Evolutionary conservation across 2,113 vertebrate genomes (phyloP).

Genomic region (Ceyx melanurus): DNA sequence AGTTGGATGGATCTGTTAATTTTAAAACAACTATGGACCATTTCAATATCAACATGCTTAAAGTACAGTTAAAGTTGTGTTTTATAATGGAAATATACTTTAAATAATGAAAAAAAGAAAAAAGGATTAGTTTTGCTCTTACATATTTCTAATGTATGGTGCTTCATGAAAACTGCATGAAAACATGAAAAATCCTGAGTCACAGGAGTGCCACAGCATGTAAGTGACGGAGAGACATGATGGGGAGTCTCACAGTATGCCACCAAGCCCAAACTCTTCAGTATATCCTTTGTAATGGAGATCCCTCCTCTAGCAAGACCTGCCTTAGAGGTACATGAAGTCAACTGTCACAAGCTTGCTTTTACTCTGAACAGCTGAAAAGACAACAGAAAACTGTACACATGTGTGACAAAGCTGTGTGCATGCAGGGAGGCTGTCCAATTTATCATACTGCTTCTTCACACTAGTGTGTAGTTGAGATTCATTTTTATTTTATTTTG

Average conservation of each 20-base stretch:
- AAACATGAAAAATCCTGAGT: background rate
- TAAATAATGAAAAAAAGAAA: background rate
- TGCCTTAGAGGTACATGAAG: background rate
- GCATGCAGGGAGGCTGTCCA: background rate
- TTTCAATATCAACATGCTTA: background rate
- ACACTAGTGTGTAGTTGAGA: background rate
- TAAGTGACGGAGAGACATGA: background rate
- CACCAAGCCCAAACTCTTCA: background rate
- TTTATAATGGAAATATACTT: background rate
- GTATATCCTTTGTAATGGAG: background rate
- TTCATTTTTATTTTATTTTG: background rate
- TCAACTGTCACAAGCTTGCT: background rate
- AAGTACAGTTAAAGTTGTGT: background rate
- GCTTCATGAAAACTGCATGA: background rate
- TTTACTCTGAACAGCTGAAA: constrained; percentile 3
- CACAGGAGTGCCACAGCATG: background rate
- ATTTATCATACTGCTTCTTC: background rate
- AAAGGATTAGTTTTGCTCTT: background rate
- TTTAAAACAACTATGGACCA: background rate
- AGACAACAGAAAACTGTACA: background rate
- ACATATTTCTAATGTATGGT: background rate
- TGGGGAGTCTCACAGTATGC: background rate
- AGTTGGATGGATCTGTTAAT: background rate
- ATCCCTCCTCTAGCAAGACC: background rate
- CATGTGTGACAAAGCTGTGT: accelerated